Base-by-base conservation (phyloP, 2,113 vertebrate genomes). In the Halcyon malimbica region DNA sequence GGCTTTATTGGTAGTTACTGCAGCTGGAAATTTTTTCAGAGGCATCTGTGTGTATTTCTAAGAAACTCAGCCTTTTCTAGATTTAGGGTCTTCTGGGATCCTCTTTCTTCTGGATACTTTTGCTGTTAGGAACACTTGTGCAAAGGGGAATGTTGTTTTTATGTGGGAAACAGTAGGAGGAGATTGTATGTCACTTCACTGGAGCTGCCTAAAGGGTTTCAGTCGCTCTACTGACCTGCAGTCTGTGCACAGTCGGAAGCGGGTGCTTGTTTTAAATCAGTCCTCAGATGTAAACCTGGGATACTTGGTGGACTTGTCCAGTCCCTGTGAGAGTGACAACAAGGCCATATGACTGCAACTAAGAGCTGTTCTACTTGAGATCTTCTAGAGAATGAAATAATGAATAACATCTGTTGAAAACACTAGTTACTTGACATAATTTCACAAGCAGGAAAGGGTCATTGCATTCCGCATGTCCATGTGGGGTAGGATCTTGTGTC, bases 21-120 rank as follows among this genome's bases (percentile, higher is more conserved):
- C 53, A 79, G 41, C 62, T 92, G 83, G 65, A 89, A 87, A 33
- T 44, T 82, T 92, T 88, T 92, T 74, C 86, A 92, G 86, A 85
- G 35, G 46, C 17, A 46, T 85, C 41, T 69, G n/a, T 56, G n/a
- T 3, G 1, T 84, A 33, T 91, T 85, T 63, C 37, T 46, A 73
- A 64, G 23, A 23, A 94, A 78, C 53, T 65, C 76, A 15, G 48
- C 44, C 13, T 79, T 87, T 82, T 37, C 65, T 82, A 87, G 53
- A 14, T 76, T n/a, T 73, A 67, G 79, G 25, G 23, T 60, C 57
- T 63, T 62, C 67, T 64, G 39, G 26, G 31, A 69, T 87, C 11
- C 21, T 79, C 60, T 79, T 94, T 75, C 39, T 53, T 83, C 53
- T 62, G 21, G 9, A 23, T 65, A 14, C 4, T 35, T 82, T 41